Base-by-base conservation (phyloP, 2,113 vertebrate genomes). In the Alexandromys fortis region DNA sequence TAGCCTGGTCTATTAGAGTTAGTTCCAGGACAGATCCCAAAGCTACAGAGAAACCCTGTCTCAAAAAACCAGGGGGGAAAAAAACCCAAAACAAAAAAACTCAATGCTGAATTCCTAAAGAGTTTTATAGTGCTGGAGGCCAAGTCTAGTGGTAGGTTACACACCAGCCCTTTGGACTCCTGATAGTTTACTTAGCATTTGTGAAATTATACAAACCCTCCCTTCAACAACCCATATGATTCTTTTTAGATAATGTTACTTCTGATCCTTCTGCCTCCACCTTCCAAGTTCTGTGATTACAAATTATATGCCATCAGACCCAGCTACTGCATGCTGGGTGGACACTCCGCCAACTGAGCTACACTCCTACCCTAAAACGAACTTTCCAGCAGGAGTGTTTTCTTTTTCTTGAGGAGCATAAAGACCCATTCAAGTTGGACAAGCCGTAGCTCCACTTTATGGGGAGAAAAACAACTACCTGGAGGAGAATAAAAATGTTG, bases 181-280 rank as follows among this genome's bases (percentile, higher is more conserved):
- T 52, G 65, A 30, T 4, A 91, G 76, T 94, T 94, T 65, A 94
- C 19, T n/a, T 38, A 75, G 22, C 47, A 65, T 65, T 90, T 79
- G 52, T 70, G 47, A n/a, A 97, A 78, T 63, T 28, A 83, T n/a
- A 55, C 92, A 86, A 33, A 75, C 65, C 24, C 24, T 92, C 52
- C 78, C 21, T 79, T 67, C 45, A 76, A 92, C n/a, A 47, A 45
- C 55, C 72, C 21, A 9, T 35, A 73, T 88, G 14, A 55, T 33
- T 47, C 61, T 70, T 77, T 87, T 75, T 13, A 89, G 89, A 61
- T 73, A 22, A 73, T 17, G 6, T 55, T 72, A 55, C 68, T 73
- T 52, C 49, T 73, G 86, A 58, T 58, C 47, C 86, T 88, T 52
- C n/a, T 72, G 49, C 49, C 49, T 58, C 68, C 35, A 52, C 68